phyloP scores from a whole-genome alignment of 2,888 invertebrate species.

The Caenorhabditis macrosperma region DNA sequence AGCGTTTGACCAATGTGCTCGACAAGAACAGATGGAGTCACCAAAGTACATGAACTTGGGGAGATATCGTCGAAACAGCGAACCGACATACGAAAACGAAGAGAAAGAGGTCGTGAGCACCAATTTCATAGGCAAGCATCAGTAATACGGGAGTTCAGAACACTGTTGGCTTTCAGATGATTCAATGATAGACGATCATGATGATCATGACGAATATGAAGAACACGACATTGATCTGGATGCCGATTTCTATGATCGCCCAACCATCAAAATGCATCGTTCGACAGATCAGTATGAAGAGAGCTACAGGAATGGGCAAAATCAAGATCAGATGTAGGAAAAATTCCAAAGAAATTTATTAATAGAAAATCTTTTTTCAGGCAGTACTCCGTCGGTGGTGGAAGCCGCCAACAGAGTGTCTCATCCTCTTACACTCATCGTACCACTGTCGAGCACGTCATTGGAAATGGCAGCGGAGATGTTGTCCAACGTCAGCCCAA shows the following conservation, averaged over 20 bases:
- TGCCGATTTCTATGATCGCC: slow-evolving; percentile 42
- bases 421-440: slow-evolving; percentile 38
- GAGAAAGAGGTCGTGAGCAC: slow-evolving; percentile 35
- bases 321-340: not conserved
- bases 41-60: slow-evolving; percentile 22
- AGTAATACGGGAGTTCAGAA: not conserved
- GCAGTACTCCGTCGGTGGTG: not conserved
- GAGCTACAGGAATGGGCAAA: not conserved
- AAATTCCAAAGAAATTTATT: not conserved
- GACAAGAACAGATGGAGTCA: slow-evolving; percentile 30
- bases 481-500: not conserved
- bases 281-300: not conserved
- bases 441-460: slow-evolving; percentile 15
- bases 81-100: slow-evolving; percentile 54
- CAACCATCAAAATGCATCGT: slow-evolving; percentile 18
- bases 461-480: slow-evolving; percentile 23
- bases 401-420: slow-evolving; percentile 23
- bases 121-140: slow-evolving; percentile 51
- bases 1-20: slow-evolving; percentile 46
- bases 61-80: slow-evolving; percentile 46
- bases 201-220: slow-evolving; percentile 43
- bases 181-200: slow-evolving; percentile 54
- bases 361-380: not conserved
- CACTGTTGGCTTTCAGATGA: no score
- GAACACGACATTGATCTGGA: slow-evolving; percentile 42